Evolutionary conservation across 2,888 invertebrate species (phyloP).

Genomic region (Drosophila quinaria): DNA sequence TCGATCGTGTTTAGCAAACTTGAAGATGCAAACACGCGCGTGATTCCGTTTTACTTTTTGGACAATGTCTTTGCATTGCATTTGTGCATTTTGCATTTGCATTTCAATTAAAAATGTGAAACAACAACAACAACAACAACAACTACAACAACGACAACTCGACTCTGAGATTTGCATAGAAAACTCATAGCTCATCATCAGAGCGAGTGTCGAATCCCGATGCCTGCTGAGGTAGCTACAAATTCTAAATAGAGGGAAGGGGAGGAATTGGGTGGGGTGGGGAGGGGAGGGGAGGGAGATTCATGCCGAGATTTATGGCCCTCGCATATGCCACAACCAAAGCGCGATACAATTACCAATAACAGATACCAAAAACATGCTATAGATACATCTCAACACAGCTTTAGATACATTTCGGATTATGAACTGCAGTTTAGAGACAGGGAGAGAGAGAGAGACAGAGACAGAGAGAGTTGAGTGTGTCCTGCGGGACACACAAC

Average conservation of each 20-base stretch:
- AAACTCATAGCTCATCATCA: conserved; percentile 80
- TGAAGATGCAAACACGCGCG: conserved; percentile 57
- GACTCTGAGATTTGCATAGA: conserved; percentile 68
- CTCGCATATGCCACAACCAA: conserved; percentile 67
- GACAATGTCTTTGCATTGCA: conserved; percentile 48
- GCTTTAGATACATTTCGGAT: conserved; percentile 43
- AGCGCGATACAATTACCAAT: conserved; percentile 69
- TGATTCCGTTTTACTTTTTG: conserved; percentile 42
- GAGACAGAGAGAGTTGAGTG: background rate
- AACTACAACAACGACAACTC: background rate
- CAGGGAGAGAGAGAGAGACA: background rate
- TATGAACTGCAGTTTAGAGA: conserved; percentile 44
- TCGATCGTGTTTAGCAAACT: conserved; percentile 62
- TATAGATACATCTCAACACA: conserved; percentile 17
- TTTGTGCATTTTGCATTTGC: conserved; percentile 36
- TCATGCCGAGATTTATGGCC: conserved; percentile 64
- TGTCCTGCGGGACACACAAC: conserved; percentile 74
- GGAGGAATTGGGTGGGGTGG: background rate
- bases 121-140: conserved; percentile 13
- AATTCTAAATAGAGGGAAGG: background rate
- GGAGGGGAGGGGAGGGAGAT: background rate
- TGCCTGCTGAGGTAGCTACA: conserved; percentile 38
- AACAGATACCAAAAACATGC: conserved; percentile 44
- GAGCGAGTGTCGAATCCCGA: conserved; percentile 71
- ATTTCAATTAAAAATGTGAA: conserved; percentile 60